phyloP scores from a whole-genome alignment of 1,140 invertebrate genomes.

The Nasonia longicornis region DNA sequence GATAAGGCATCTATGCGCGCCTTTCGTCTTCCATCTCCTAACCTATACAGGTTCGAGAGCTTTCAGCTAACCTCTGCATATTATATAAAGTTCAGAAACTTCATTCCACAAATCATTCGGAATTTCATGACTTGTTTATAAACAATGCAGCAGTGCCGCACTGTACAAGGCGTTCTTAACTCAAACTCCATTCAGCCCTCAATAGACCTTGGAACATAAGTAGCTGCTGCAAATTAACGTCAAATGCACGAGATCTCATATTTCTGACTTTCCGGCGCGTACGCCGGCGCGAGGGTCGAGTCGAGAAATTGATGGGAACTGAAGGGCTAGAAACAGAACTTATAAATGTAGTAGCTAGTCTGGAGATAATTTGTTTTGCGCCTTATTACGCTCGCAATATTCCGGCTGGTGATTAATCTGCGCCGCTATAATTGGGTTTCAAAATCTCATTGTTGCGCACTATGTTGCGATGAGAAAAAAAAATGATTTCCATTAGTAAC shows the following conservation, averaged over 20 bases:
- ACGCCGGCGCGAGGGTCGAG: neutral
- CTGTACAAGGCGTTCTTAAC: neutral
- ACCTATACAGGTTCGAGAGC: neutral
- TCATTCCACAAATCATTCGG: neutral
- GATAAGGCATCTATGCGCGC: no score
- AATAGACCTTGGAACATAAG: neutral
- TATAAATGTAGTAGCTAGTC: conserved; percentile 24
- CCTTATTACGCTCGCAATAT: conserved; percentile 16
- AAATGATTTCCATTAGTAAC: neutral
- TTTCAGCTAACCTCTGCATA: neutral
- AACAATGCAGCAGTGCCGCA: neutral
- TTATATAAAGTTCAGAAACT: neutral
- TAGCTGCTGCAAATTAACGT: conserved; percentile 27
- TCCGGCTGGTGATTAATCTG: conserved; percentile 9
- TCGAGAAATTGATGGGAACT: conserved; percentile 28
- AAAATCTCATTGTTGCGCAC: neutral
- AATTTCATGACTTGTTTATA: neutral
- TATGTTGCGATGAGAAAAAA: neutral
- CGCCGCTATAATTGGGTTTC: conserved; percentile 10
- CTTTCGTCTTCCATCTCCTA: neutral
- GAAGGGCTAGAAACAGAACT: conserved; percentile 21
- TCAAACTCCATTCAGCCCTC: neutral
- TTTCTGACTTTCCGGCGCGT: conserved; percentile 15
- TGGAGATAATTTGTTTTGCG: conserved; percentile 32
- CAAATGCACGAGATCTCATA: conserved; percentile 27